Conservation (phyloP, 2,113 vertebrate genomes). For the Aspidoscelis tigris region DNA sequence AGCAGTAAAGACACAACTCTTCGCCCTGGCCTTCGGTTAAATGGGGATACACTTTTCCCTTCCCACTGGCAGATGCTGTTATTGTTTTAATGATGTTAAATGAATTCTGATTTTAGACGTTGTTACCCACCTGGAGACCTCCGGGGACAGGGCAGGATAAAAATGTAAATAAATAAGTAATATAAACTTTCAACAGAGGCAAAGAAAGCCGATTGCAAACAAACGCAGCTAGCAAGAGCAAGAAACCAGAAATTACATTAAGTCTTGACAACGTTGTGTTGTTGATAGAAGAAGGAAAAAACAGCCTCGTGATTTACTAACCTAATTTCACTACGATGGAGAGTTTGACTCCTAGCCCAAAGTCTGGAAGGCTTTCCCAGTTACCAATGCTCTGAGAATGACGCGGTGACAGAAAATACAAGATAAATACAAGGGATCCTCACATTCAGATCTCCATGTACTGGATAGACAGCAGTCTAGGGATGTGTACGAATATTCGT, state of each 20-base stretch:
- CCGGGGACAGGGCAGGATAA: too few relatives aligned
- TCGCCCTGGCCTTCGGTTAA: too few relatives aligned
- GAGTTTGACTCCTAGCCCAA: not conserved
- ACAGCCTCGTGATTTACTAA: constrained; percentile 1
- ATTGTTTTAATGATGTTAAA: too few relatives aligned
- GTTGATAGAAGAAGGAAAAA: not conserved
- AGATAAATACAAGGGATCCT: not conserved
- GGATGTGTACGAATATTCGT: too few relatives aligned
- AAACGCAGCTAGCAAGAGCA: not conserved
- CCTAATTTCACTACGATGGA: not conserved
- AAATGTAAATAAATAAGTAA: too few relatives aligned
- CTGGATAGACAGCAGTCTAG: not conserved
- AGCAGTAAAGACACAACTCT: too few relatives aligned
- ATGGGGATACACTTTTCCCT: too few relatives aligned
- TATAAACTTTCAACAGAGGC: not conserved
- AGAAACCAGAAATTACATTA: constrained; percentile 5
- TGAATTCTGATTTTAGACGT: too few relatives aligned
- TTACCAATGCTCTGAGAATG: not conserved
- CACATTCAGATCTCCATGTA: not conserved
- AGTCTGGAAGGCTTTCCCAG: not conserved
- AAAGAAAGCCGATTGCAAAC: not conserved
- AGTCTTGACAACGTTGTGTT: not conserved
- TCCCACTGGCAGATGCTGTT: too few relatives aligned
- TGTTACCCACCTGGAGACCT: too few relatives aligned
- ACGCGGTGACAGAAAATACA: too few relatives aligned